These are phyloP conservation scores for Chymomyza amoena DNA, from an alignment of 2,888 invertebrate species.

Conservation along the genomic window DNA sequence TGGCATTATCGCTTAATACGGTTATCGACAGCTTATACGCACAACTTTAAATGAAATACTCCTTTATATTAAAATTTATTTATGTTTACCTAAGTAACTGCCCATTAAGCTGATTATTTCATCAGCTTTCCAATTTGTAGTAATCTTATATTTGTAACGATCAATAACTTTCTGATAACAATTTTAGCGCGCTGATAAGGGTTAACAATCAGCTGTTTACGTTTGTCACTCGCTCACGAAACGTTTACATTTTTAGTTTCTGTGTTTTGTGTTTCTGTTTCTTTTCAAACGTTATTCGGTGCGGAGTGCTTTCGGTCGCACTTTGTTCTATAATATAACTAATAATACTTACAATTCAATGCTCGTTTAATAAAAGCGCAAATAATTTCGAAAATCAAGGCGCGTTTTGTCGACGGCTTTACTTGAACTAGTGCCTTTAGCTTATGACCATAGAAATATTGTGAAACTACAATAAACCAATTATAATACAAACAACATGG, in stretches of 20 bases:
- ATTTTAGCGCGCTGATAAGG: background rate
- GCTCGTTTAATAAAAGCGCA: background rate
- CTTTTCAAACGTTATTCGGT: slow-evolving; percentile 52
- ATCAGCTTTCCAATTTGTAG: too few relatives aligned
- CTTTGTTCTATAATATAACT: background rate
- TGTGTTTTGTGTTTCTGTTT: background rate
- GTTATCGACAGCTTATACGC: too few relatives aligned
- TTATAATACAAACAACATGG: slow-evolving; percentile 52
- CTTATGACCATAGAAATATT: background rate
- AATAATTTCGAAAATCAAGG: slow-evolving; percentile 19
- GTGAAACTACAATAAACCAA: slow-evolving; percentile 16
- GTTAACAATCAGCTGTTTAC: slow-evolving; percentile 34
- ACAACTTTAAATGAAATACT: too few relatives aligned
- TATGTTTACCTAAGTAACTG: too few relatives aligned
- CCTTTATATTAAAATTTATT: too few relatives aligned
- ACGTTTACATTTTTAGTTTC: slow-evolving; percentile 32
- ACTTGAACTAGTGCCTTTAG: background rate
- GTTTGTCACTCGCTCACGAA: background rate
- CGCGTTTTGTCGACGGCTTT: background rate
- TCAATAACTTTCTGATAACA: background rate
- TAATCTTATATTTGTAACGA: background rate
- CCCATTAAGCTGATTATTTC: too few relatives aligned
- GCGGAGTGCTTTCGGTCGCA: slow-evolving; percentile 31
- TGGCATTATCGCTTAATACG: too few relatives aligned
- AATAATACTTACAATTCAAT: background rate